Base-by-base conservation (phyloP, 1,140 invertebrate genomes). In the Drosophila kohkoa region DNA sequence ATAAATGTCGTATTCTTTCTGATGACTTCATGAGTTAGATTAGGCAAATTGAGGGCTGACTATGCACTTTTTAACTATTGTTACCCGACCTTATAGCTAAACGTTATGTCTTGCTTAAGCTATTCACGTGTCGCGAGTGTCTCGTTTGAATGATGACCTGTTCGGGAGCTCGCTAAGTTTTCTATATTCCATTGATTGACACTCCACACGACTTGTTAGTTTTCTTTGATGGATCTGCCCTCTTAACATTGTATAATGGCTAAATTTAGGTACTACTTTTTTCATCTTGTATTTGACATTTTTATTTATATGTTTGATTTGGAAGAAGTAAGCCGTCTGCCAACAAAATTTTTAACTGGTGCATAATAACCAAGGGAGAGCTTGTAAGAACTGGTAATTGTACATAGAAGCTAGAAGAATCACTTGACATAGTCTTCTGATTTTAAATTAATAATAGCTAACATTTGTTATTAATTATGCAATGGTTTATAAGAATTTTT, bases 1-100 rank as follows among this genome's bases (percentile, higher is more conserved):
- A 25, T 4, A 25, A 25, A 25, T 0, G 20, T 20, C 16, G 10
- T 15, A 49, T 48, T 69, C 62, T 74, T 74, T 74, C 49, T 88
- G 80, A 82, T 83, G 69, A 65, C 82, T 87, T 79, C 16, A 82
- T 87, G 72, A 70, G 7, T 13, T 41, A 58, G 49, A 68, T 68
- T 68, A 64, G 63, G 43, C 16, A 71, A 75, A 75, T 78, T 20
- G 70, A 30, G 25, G 10, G 16, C 62, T 86, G 79, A 88, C 79
- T 54, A 11, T 69, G 71, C 71, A 60, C 46, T 55, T 55, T 60
- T 62, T 25, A 8, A 30, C 28, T 2, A 45, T 28, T 52, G n/a
- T 43, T 41, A 8, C 16, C 25, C 46, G 35, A 60, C 11, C 20
- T 43, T 6, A 32, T 35, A 46, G 30, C 8, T 10, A 45, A 28